Evolutionary conservation across 1,140 invertebrate species (phyloP), one percentile per base, ranked within the genome.

Genomic region (Drosophila mayri): DNA sequence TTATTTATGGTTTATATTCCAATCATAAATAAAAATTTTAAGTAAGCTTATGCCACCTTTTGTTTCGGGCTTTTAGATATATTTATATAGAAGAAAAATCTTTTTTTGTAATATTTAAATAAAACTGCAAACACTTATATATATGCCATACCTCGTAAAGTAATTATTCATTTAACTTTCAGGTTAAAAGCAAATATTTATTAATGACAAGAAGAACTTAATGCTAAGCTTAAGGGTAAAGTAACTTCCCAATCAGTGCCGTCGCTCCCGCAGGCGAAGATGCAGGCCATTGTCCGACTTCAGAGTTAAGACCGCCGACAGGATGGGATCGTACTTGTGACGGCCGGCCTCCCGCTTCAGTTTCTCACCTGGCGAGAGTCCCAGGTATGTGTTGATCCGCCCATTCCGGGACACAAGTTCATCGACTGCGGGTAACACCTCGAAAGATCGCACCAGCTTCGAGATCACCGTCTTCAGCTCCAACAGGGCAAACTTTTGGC

Each of bases 401-500:
- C 90, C 91, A 58, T 90, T 76, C 55, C 47, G 72, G 2, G 91
- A 91, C 3, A 55, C 28, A 10, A 92, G 55, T 35, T 88, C 91
- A 49, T 88, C 86, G 41, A 91, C 55, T 0, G 91, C 82, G 1
- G 92, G 82, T 11, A 90, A 40, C 2, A 93, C 63, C 58, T 91
- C 79, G 43, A 92, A 93, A 8, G 86, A 87, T n/a, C 92, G 84
- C 20, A 94, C 66, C 37, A 94, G 58, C 73, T 93, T 94, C 0
- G 93, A 93, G 10, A 94, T 64, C 0, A 81, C 82, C 1, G 92
- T 91, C 86, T 94, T 94, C 14, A 94, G 80, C 86, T 93, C 88
- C 82, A 94, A 63, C 52, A 94, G 76, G 3, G 93, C 93, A 80
- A 93, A 94, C 82, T 93, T 94, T 76, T 94, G 93, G 16, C 90